Evolutionary conservation across 2,113 vertebrate genomes (phyloP).

Genomic region (Promerops cafer): DNA sequence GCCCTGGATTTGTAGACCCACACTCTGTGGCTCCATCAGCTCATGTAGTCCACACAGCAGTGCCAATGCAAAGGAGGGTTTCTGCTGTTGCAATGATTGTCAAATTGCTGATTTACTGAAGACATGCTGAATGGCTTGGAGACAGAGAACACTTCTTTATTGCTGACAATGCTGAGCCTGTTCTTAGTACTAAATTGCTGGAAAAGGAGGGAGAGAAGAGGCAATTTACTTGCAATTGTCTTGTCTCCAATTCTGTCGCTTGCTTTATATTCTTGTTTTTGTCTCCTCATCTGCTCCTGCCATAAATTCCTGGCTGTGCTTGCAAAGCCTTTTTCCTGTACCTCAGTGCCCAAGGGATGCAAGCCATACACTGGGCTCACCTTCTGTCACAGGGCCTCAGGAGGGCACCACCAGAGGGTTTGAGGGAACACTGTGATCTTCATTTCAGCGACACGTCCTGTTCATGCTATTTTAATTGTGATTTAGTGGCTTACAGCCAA

Average conservation of each 20-base stretch:
- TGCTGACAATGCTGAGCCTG: background rate
- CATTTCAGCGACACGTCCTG: background rate
- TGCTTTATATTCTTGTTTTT: conserved; percentile 10
- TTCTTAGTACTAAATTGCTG: background rate
- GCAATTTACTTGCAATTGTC: background rate
- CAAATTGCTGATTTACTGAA: background rate
- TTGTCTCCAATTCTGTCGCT: background rate
- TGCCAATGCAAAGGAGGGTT: background rate
- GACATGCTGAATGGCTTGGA: background rate
- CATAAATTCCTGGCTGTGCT: background rate
- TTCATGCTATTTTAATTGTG: conserved; percentile 43
- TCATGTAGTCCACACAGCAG: accelerated
- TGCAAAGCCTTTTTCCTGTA: background rate
- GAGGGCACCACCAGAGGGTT: background rate
- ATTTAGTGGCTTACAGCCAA: conserved; percentile 5
- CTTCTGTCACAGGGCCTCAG: background rate
- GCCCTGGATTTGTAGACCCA: background rate
- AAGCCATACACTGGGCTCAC: background rate
- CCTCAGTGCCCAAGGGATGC: background rate
- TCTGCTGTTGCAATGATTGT: background rate
- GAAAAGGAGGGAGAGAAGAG: background rate
- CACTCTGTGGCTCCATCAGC: background rate
- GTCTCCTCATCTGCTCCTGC: background rate
- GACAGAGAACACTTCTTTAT: background rate
- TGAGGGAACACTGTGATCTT: conserved; percentile 18